Percentiles rank a stretch among this genome's conserved stretches.
Conservation (phyloP, 1,140 invertebrate species). For the Drosophila oshimai region DNA sequence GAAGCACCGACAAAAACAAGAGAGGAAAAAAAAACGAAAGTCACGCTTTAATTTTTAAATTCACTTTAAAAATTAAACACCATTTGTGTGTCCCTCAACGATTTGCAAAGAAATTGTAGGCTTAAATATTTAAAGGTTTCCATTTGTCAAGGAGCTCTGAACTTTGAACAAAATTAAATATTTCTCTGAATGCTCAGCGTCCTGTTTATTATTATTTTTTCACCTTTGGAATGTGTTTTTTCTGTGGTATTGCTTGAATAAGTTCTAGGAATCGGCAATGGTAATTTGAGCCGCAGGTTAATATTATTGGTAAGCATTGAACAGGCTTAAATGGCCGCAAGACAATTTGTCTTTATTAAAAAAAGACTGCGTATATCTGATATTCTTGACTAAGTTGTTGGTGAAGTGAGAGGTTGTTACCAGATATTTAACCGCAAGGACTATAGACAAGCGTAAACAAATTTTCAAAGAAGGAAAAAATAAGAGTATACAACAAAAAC, state of each 20-base stretch:
- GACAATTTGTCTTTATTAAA: neutral
- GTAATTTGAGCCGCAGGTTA: constrained; percentile 16
- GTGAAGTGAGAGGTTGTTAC: too few species aligned
- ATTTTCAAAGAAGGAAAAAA: too few species aligned
- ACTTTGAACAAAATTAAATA: constrained; percentile 20
- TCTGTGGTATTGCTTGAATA: neutral
- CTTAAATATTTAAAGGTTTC: constrained; percentile 67
- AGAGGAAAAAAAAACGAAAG: neutral
- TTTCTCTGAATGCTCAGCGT: neutral
- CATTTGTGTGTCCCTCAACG: neutral
- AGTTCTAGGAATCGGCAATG: constrained; percentile 4
- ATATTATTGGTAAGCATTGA: neutral
- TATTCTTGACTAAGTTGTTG: too few species aligned
- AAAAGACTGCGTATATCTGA: too few species aligned
- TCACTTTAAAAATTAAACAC: constrained; percentile 74
- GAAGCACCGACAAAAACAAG: neutral
- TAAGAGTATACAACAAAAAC: too few species aligned
- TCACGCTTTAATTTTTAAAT: constrained; percentile 73
- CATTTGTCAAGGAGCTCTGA: constrained; percentile 34
- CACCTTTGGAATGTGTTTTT: constrained; percentile 13
- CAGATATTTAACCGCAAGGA: too few species aligned
- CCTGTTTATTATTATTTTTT: neutral
- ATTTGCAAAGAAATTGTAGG: constrained; percentile 3
- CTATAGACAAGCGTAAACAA: too few species aligned
- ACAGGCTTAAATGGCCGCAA: neutral